Evolutionary conservation across 2,113 vertebrate genomes (phyloP).

Genomic region (Diphyllodes magnificus): DNA sequence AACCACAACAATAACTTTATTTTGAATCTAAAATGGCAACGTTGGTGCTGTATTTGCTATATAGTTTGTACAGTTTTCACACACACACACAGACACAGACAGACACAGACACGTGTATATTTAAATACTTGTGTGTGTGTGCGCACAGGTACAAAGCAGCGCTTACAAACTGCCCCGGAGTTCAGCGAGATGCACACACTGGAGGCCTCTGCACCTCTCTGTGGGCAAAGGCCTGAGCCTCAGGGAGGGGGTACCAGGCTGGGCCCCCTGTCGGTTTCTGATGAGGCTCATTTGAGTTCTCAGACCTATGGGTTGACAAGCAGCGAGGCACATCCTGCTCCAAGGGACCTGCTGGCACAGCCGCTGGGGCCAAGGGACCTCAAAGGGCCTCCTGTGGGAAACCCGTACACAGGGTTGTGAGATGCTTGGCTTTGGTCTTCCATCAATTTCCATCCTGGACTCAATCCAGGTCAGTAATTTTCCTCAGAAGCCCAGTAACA

Average conservation of each 20-base stretch:
- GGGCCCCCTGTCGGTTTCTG: background rate
- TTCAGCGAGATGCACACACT: background rate
- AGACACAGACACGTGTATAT: too few species aligned
- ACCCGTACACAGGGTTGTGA: accelerated
- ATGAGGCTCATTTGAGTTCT: background rate
- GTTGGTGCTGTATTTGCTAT: background rate
- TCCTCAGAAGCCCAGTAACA: background rate
- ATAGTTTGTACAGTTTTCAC: background rate
- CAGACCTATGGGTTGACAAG: background rate
- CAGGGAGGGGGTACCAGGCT: background rate
- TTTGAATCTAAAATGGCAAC: background rate
- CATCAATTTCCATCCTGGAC: background rate
- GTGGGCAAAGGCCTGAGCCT: background rate
- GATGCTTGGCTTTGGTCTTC: background rate
- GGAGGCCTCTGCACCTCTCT: background rate
- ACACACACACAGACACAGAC: too few species aligned
- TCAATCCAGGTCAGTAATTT: background rate
- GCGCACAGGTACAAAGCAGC: too few species aligned
- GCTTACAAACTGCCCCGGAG: accelerated
- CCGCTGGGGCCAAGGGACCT: background rate
- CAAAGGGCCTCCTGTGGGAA: accelerated
- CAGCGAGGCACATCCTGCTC: background rate
- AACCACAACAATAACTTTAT: background rate
- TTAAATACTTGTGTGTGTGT: too few species aligned
- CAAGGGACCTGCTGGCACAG: background rate